Percentiles rank a stretch among this genome's conserved stretches.
These are phyloP conservation scores for Acleris cristana DNA, from an alignment of 2,888 invertebrate genomes.

Conservation along the genomic window DNA sequence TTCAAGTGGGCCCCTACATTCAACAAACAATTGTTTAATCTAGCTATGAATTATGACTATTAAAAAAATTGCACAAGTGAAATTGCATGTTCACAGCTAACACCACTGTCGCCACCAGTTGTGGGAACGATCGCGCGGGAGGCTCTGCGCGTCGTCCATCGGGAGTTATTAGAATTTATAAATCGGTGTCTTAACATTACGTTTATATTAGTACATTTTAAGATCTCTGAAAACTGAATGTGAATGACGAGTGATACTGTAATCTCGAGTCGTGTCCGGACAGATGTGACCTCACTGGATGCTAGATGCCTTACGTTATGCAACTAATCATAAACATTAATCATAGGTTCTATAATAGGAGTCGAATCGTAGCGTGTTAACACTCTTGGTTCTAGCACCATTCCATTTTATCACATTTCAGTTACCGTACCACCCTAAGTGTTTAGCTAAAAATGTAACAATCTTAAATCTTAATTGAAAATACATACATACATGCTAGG, in stretches of 20 bases:
- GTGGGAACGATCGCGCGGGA: conserved; percentile 60
- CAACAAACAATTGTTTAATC: conserved; percentile 81
- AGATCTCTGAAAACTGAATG: conserved; percentile 74
- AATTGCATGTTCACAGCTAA: conserved; percentile 82
- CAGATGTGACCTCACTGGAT: conserved; percentile 77
- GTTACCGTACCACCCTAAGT: conserved; percentile 85
- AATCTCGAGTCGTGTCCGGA: conserved; percentile 69
- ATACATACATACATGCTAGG: conserved; percentile 83
- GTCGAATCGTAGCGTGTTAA: conserved; percentile 84
- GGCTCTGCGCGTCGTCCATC: conserved; percentile 51
- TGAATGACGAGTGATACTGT: conserved; percentile 83
- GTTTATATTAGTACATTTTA: conserved; percentile 76
- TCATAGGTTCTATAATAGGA: conserved; percentile 77
- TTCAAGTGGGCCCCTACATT: conserved; percentile 80
- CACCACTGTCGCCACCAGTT: conserved; percentile 71
- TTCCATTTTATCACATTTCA: conserved; percentile 85
- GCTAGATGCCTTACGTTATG: conserved; percentile 79
- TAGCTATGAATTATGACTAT: conserved; percentile 83
- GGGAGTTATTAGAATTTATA: conserved; percentile 72
- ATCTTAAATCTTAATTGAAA: conserved; percentile 83
- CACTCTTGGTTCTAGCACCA: conserved; percentile 85
- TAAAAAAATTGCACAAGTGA: conserved; percentile 83
- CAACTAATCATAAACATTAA: conserved; percentile 80
- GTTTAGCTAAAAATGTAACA: conserved; percentile 85
- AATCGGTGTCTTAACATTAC: conserved; percentile 73